Percentiles rank a stretch among this genome's conserved stretches.
Evolutionary conservation across 2,113 vertebrate species (phyloP).

Genomic region (Hypomesus transpacificus): DNA sequence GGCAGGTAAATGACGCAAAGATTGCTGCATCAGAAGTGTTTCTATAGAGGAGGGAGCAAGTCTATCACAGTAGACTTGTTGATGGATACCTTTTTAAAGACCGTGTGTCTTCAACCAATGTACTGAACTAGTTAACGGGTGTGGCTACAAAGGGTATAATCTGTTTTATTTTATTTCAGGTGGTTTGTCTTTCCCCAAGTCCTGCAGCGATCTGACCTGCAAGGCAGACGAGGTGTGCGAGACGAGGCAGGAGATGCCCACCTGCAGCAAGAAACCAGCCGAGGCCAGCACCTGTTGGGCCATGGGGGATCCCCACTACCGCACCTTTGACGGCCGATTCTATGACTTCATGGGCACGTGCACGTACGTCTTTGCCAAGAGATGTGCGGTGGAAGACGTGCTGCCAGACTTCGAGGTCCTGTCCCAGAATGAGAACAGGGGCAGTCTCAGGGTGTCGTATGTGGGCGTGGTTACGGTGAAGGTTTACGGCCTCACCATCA

Average conservation of each 20-base stretch:
- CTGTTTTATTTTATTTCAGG: too few relatives aligned
- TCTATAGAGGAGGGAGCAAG: too few relatives aligned
- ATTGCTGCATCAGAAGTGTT: too few relatives aligned
- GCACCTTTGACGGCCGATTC: constrained; percentile 73
- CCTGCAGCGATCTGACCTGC: constrained; percentile 50
- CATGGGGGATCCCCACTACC: constrained; percentile 71
- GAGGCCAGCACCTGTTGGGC: constrained; percentile 55
- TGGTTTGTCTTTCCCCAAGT: not conserved
- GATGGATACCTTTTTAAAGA: too few relatives aligned
- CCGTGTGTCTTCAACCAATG: too few relatives aligned
- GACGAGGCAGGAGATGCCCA: constrained; percentile 37
- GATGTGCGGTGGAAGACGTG: constrained; percentile 36
- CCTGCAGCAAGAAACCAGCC: constrained; percentile 41
- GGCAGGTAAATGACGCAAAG: constrained; percentile 42
- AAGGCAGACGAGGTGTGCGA: constrained; percentile 45
- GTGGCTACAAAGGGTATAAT: too few relatives aligned
- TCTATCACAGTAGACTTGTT: too few relatives aligned
- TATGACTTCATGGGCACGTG: constrained; percentile 81
- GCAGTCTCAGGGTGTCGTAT: constrained; percentile 65
- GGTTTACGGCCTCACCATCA: constrained; percentile 64
- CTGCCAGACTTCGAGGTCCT: constrained; percentile 61
- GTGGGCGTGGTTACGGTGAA: constrained; percentile 68
- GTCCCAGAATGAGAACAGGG: constrained; percentile 71
- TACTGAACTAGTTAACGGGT: too few relatives aligned
- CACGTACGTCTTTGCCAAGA: constrained; percentile 68